Percentiles rank a stretch among this genome's conserved stretches.
These are phyloP conservation scores for Ashinkailepas kermadecensis DNA, from an alignment of 2,888 invertebrate genomes.

Conservation along the genomic window DNA sequence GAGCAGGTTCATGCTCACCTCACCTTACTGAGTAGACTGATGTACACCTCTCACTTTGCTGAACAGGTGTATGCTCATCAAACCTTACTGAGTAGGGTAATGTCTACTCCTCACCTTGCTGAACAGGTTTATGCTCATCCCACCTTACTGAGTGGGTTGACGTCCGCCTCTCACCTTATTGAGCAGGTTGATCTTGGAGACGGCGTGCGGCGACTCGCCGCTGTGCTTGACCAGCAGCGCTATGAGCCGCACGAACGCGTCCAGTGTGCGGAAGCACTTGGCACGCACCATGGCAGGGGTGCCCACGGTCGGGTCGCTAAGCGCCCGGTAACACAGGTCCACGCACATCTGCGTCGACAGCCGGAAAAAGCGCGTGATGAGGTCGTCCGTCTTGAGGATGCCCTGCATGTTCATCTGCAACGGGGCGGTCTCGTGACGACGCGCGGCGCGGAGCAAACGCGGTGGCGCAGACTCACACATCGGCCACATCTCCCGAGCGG, in stretches of 20 bases:
- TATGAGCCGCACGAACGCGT: conserved; percentile 88
- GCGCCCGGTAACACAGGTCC: conserved; percentile 79
- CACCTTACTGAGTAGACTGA: too few relatives aligned
- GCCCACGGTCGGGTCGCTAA: conserved; percentile 51
- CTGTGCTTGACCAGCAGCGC: conserved; percentile 77
- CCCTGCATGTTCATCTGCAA: conserved; percentile 86
- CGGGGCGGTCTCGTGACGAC: neutral
- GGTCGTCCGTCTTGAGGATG: conserved; percentile 92
- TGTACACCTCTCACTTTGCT: too few relatives aligned
- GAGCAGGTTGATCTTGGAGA: conserved; percentile 91
- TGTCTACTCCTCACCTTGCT: too few relatives aligned
- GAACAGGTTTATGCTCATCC: too few relatives aligned
- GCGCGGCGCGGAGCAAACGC: too few relatives aligned
- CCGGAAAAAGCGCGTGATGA: conserved; percentile 90
- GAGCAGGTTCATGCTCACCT: too few relatives aligned
- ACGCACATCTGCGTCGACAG: conserved; percentile 94
- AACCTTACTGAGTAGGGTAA: neutral
- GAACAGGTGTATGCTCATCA: too few relatives aligned
- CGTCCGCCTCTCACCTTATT: conserved; percentile 63
- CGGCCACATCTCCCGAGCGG: conserved; percentile 57
- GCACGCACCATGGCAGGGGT: conserved; percentile 58
- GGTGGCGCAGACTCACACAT: neutral
- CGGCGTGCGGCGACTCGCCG: conserved; percentile 79
- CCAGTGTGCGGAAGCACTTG: conserved; percentile 91
- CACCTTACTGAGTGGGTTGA: too few relatives aligned